Evolutionary conservation across 2,888 invertebrate genomes (phyloP).

Genomic region (Disparrhopalites patrizii): DNA sequence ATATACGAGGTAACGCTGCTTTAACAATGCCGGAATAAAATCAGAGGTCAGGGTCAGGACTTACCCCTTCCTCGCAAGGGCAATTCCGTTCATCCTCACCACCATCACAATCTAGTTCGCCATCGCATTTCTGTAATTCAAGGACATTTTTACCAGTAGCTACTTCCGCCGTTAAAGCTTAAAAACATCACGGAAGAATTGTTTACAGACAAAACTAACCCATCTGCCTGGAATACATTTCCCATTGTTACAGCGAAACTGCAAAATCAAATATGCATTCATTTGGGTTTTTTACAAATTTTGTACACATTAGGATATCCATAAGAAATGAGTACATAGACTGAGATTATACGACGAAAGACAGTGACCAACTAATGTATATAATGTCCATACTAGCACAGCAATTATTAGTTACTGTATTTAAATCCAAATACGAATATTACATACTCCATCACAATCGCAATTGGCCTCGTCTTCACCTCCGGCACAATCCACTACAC

Average conservation of each 20-base stretch:
- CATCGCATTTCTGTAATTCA: not conserved
- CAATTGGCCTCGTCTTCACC: not conserved
- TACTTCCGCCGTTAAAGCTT: not conserved
- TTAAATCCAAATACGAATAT: not conserved
- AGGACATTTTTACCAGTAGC: not conserved
- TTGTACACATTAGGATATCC: too few relatives aligned
- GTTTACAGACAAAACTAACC: not conserved
- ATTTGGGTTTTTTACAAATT: not conserved
- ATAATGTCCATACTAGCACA: too few relatives aligned
- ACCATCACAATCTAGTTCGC: not conserved
- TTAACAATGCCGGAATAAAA: too few relatives aligned
- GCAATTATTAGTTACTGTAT: too few relatives aligned
- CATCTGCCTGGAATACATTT: not conserved
- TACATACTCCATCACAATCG: not conserved
- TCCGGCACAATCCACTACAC: not conserved
- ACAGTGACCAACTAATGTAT: too few relatives aligned
- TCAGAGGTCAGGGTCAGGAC: too few relatives aligned
- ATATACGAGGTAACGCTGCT: too few relatives aligned
- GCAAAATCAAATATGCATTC: not conserved
- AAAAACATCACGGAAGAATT: too few relatives aligned
- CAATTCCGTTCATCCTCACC: not conserved
- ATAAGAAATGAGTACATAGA: too few relatives aligned
- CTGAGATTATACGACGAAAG: too few relatives aligned
- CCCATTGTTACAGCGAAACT: not conserved
- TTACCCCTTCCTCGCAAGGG: too few relatives aligned